Conservation (phyloP, 2,113 vertebrate species). For the Lepisosteus osseus region DNA sequence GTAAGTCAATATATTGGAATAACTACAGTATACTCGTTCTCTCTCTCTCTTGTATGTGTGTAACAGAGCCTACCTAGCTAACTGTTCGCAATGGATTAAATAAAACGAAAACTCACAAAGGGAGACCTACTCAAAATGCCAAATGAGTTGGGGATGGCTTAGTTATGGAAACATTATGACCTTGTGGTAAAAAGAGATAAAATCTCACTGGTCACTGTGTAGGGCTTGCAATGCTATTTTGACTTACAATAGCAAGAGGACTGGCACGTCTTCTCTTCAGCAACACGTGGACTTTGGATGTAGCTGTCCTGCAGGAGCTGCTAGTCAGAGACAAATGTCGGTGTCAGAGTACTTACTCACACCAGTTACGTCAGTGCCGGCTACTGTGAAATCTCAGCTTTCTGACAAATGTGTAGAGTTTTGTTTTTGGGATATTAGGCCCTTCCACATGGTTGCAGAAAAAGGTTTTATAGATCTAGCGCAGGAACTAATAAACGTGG, state of each 20-base stretch:
- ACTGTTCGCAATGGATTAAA: too few relatives aligned
- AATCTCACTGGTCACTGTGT: not conserved
- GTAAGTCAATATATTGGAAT: too few relatives aligned
- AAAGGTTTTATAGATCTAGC: not conserved
- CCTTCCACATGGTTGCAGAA: not conserved
- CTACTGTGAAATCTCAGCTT: not conserved
- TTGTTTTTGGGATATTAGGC: constrained; percentile 1
- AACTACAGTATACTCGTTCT: too few relatives aligned
- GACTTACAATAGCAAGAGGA: not conserved
- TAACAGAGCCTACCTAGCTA: too few relatives aligned
- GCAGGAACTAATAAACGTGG: constrained; percentile 10
- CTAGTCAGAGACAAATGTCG: too few relatives aligned
- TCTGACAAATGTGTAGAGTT: not conserved
- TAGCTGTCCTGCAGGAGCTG: not conserved
- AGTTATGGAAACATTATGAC: not conserved
- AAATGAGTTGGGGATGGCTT: not conserved
- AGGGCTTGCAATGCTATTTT: not conserved
- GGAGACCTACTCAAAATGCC: not conserved
- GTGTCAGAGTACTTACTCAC: not conserved
- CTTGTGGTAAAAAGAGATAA: not conserved
- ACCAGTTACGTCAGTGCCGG: not conserved
- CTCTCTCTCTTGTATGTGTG: too few relatives aligned
- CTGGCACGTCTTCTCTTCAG: not conserved
- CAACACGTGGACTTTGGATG: not conserved
- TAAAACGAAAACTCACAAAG: too few relatives aligned